phyloP scores from a whole-genome alignment of 2,888 invertebrate genomes.

The Scaptodrosophila latifasciaeformis region DNA sequence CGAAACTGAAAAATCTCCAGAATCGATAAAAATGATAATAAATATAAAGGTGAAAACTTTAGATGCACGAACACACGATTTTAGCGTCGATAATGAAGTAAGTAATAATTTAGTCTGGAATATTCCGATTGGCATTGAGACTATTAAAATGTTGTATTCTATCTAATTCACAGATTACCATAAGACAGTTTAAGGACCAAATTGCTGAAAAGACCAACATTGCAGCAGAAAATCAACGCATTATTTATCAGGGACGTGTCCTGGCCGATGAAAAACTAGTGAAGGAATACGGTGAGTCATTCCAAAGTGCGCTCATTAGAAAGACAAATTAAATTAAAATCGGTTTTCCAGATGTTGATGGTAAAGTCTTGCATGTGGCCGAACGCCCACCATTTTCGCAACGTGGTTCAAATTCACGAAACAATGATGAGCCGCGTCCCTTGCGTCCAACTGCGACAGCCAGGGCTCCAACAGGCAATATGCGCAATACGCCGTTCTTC shows the following conservation, averaged over 20 bases:
- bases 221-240: slow-evolving; percentile 87
- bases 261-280: slow-evolving; percentile 91
- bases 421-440: slow-evolving; percentile 67
- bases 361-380: slow-evolving; percentile 94
- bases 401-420: slow-evolving; percentile 57
- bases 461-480: slow-evolving; percentile 51
- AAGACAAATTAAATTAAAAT: not conserved
- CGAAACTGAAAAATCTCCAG: slow-evolving; percentile 22
- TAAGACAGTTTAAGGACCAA: slow-evolving; percentile 86
- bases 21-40: slow-evolving; percentile 77
- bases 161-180: slow-evolving; percentile 84
- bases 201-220: slow-evolving; percentile 87
- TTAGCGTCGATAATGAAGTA: slow-evolving; percentile 89
- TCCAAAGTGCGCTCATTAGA: not conserved
- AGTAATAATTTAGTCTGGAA: slow-evolving; percentile 74
- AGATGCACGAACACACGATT: slow-evolving; percentile 89
- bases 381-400: slow-evolving; percentile 87
- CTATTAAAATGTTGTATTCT: too few relatives aligned
- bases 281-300: slow-evolving; percentile 85
- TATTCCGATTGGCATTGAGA: too few relatives aligned
- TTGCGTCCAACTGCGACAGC: slow-evolving; percentile 72
- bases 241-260: slow-evolving; percentile 96
- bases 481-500: slow-evolving; percentile 72
- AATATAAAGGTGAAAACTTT: slow-evolving; percentile 91
- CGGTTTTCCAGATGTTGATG: slow-evolving; percentile 86